Conservation (phyloP, 2,113 vertebrate genomes). For the Thinocorus orbignyianus region DNA sequence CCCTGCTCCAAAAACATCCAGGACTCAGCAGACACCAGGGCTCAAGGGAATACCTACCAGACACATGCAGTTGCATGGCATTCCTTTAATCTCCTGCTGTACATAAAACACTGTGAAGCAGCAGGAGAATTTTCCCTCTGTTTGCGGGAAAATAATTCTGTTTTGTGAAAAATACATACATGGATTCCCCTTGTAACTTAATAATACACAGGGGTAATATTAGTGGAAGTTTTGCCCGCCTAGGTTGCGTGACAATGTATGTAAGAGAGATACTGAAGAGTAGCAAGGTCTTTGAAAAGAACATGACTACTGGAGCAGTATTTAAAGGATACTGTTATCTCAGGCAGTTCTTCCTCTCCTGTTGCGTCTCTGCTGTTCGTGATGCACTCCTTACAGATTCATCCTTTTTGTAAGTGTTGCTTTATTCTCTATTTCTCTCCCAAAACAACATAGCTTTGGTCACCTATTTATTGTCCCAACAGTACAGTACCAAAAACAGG, state of each 20-base stretch:
- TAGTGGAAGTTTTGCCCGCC: neutral
- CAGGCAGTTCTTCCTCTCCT: neutral
- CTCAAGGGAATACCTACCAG: neutral
- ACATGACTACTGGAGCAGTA: neutral
- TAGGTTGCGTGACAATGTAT: neutral
- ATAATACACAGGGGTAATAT: neutral
- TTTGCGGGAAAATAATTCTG: neutral
- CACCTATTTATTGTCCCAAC: neutral
- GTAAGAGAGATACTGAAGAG: neutral
- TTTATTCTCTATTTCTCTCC: neutral
- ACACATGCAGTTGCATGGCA: neutral
- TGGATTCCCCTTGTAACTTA: neutral
- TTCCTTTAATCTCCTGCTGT: neutral
- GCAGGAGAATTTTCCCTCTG: neutral
- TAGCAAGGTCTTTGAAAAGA: neutral
- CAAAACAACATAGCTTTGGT: neutral
- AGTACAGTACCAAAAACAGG: neutral
- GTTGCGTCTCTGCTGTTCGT: neutral
- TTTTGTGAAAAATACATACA: neutral
- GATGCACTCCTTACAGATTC: neutral
- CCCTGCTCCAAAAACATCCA: neutral
- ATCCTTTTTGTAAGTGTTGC: neutral
- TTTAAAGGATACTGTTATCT: neutral
- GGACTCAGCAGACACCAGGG: neutral
- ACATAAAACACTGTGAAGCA: neutral